A percentile compares a stretch with the other conserved stretches of the same genome.
Conservation (phyloP, 2,113 vertebrate genomes). For the Eleginops maclovinus region DNA sequence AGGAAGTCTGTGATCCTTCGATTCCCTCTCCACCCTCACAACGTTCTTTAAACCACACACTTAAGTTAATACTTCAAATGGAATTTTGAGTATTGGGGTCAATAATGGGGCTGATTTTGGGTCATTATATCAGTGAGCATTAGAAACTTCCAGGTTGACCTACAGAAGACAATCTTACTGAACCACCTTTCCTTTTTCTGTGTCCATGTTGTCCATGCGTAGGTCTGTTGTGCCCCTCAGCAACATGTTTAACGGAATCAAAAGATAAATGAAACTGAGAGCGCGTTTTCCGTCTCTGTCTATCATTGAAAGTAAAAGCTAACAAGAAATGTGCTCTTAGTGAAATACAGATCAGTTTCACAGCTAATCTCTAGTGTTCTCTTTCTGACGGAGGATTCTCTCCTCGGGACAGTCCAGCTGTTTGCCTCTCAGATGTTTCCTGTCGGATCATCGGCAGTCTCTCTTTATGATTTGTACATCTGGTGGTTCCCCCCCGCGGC, state of each 20-base stretch:
- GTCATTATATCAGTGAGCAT: background rate
- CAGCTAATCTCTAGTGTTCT: conserved; percentile 5
- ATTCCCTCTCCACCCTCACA: background rate
- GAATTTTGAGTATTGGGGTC: background rate
- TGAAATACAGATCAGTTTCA: background rate
- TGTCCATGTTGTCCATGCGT: background rate
- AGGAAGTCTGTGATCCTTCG: background rate
- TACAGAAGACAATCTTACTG: background rate
- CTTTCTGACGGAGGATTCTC: too few species aligned
- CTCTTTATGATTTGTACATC: conserved; percentile 71
- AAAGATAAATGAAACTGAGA: background rate
- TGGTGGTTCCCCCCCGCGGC: conserved; percentile 83
- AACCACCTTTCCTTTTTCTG: background rate
- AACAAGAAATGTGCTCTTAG: background rate
- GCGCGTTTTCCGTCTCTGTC: background rate
- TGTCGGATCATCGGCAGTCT: background rate
- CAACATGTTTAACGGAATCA: background rate
- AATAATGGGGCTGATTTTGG: background rate
- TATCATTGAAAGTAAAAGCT: background rate
- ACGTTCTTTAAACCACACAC: background rate
- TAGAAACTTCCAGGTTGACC: background rate
- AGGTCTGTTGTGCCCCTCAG: background rate
- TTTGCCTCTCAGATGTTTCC: background rate
- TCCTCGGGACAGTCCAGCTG: background rate
- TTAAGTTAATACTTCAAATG: background rate